These are phyloP conservation scores for Struthidea cinerea DNA, from an alignment of 2,113 vertebrate genomes.

Conservation along the genomic window DNA sequence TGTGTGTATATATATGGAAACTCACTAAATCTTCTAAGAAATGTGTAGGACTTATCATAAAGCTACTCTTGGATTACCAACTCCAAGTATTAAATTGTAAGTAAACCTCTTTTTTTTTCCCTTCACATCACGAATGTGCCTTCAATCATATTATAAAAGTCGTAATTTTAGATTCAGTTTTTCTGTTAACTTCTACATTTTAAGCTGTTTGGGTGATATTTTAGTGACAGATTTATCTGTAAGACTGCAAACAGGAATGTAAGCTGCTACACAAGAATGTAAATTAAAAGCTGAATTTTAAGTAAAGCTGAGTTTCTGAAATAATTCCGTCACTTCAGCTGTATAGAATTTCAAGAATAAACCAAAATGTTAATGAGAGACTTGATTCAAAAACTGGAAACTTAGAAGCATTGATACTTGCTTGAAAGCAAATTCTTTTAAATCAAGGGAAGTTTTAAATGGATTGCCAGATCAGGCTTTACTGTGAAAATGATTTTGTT, in stretches of 20 bases:
- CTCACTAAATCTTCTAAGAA: neutral
- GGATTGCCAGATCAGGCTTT: neutral
- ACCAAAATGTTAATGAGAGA: neutral
- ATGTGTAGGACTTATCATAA: neutral
- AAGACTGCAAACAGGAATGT: neutral
- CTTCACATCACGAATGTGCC: neutral
- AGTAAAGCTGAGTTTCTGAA: neutral
- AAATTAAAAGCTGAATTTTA: conserved; percentile 15
- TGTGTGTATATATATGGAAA: neutral
- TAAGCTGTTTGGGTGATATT: conserved; percentile 1
- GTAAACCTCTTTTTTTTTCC: neutral
- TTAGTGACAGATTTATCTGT: conserved; percentile 11
- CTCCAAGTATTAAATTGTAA: neutral
- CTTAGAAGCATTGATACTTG: neutral
- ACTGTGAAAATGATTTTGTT: neutral
- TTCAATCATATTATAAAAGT: neutral
- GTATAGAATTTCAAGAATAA: neutral
- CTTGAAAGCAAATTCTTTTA: neutral
- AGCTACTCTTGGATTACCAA: neutral
- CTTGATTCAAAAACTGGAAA: neutral
- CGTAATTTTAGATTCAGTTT: neutral
- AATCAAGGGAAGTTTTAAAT: neutral
- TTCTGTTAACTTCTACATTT: neutral
- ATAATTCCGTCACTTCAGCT: neutral
- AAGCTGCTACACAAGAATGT: neutral